Evolutionary conservation across 1,140 invertebrate genomes (phyloP), one percentile per base, ranked within the genome.

Genomic region (Pseudomyrmex cubaensis): DNA sequence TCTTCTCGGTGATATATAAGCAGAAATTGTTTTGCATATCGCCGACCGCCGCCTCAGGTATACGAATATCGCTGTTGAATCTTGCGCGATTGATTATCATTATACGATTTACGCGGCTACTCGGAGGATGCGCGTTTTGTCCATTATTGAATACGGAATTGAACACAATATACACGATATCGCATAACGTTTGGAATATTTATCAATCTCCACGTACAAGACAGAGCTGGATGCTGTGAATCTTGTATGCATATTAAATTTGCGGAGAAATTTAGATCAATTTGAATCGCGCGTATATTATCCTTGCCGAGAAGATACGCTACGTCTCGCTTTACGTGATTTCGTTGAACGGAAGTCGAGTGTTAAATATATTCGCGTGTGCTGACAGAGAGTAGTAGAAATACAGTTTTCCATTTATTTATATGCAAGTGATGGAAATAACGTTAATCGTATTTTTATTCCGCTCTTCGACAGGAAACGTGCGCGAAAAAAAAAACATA

Each of bases 11-110:
- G 75, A 78, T 70, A 15, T 78, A 70, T 70, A 59, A 72, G 76
- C 66, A 70, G 54, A 72, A 72, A 59, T 59, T 57, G 64, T 78
- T 78, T 78, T 78, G 76, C 76, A 78, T 78, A 78, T 69, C 17
- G 64, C 52, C 35, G 35, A 8, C n/a, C 46, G 22, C 22, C 22
- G 2, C 52, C 48, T 20, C 12, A 25, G 35, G 35, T 54, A n/a
- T 2, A 5, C 52, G 25, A 25, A 20, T 50, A 20, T 50, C 48
- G 48, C 64, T 35, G 44, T 17, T 35, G 15, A 25, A 70, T 80
- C 76, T 52, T 54, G 48, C 52, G 48, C 46, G 46, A 52, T 22
- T 56, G 76, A 80, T 78, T 78, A 66, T 66, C 61, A 17, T 56
- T 56, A 25, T 25, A 46, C 48, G 50, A 66, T 77, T 10, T 10